A percentile compares a stretch with the other conserved stretches of the same genome.
phyloP scores from a whole-genome alignment of 2,797 vertebrate genomes.

The Harpagifer antarcticus region DNA sequence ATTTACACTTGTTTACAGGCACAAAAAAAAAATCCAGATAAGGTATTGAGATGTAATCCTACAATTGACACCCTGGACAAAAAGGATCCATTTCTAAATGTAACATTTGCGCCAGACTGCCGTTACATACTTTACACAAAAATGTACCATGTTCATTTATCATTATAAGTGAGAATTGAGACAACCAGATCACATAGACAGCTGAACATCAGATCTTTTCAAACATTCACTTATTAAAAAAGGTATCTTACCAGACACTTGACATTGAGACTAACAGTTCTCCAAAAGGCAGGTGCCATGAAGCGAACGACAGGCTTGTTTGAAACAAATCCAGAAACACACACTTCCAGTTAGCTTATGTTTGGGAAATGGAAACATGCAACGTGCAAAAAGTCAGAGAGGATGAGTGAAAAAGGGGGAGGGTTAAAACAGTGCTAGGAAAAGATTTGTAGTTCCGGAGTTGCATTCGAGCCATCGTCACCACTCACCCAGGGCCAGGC shows the following conservation, averaged over 20 bases:
- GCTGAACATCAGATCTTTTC: conserved; percentile 22
- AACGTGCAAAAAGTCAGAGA: conserved; percentile 24
- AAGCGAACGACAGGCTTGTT: conserved; percentile 44
- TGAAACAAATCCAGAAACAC: conserved; percentile 28
- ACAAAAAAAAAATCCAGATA: conserved; percentile 52
- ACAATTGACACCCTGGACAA: conserved; percentile 30
- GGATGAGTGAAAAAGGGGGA: conserved; percentile 13
- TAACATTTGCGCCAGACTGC: conserved; percentile 44
- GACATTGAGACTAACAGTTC: conserved; percentile 2
- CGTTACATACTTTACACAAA: conserved; percentile 42
- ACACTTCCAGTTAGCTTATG: conserved; percentile 43
- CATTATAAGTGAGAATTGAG: conserved; percentile 27
- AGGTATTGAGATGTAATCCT: conserved; percentile 45
- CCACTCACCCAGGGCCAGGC: conserved; percentile 95
- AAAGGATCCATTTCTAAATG: conserved; percentile 18
- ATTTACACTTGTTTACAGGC: conserved; percentile 83
- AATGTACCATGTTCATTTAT: conserved; percentile 25
- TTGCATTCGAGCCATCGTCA: conserved; percentile 46
- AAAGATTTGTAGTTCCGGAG: conserved; percentile 19
- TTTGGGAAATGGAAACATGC: conserved; percentile 54
- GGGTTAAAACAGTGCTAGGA: conserved; percentile 27
- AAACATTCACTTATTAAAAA: conserved; percentile 33
- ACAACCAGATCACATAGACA: conserved; percentile 33
- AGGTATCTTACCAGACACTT: conserved; percentile 15
- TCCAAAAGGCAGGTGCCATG: conserved; percentile 22